These are phyloP conservation scores for Mustelus asterias DNA, from an alignment of 2,113 vertebrate genomes.

Conservation along the genomic window DNA sequence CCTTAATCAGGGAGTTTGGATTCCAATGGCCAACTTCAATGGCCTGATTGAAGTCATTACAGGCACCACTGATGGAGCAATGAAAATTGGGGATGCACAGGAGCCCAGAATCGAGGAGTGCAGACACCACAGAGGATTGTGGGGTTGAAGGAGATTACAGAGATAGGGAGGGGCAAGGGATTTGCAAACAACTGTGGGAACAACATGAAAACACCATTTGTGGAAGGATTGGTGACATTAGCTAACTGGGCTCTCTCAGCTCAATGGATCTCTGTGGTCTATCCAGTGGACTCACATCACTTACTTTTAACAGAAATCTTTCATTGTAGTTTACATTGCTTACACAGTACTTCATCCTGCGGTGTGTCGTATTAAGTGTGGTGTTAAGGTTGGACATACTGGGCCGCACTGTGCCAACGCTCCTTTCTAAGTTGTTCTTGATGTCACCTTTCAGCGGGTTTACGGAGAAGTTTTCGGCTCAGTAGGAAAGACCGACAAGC, in stretches of 20 bases:
- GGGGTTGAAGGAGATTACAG: too few relatives aligned
- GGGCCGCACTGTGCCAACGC: background rate
- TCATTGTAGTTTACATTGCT: background rate
- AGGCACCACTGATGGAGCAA: too few relatives aligned
- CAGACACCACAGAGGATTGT: too few relatives aligned
- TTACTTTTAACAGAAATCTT: background rate
- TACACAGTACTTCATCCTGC: too few relatives aligned
- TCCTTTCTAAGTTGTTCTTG: background rate
- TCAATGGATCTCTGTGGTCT: background rate
- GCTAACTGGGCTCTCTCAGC: background rate
- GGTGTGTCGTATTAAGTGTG: background rate
- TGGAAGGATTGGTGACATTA: background rate
- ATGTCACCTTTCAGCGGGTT: slow-evolving; percentile 61
- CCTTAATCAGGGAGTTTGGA: too few relatives aligned
- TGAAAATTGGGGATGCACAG: too few relatives aligned
- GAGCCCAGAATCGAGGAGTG: too few relatives aligned
- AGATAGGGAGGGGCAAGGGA: background rate
- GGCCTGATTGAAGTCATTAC: too few relatives aligned
- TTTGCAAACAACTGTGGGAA: background rate
- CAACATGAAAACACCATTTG: background rate
- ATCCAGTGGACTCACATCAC: background rate
- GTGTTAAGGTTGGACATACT: background rate
- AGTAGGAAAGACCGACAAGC: slow-evolving; percentile 70
- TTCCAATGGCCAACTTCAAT: too few relatives aligned
- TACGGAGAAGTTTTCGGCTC: slow-evolving; percentile 75